Evolutionary conservation across 2,888 invertebrate genomes (phyloP).

Genomic region (Scaptomyza tumidula): DNA sequence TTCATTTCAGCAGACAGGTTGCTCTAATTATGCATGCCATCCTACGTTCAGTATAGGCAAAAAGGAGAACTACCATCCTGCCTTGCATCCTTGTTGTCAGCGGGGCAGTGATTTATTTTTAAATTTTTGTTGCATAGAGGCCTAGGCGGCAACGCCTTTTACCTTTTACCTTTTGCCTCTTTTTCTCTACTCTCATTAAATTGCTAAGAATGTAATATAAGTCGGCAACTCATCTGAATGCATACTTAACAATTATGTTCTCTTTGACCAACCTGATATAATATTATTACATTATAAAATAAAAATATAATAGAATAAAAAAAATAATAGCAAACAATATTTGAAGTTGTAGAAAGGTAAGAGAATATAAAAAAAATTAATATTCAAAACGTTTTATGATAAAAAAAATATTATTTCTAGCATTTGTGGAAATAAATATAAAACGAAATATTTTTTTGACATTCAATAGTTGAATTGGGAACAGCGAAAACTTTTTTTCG

Average conservation of each 20-base stretch:
- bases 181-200: conserved; percentile 6
- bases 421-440: too few species aligned
- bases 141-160: conserved; percentile 11
- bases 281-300: too few species aligned
- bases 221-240: not conserved
- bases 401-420: too few species aligned
- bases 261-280: too few species aligned
- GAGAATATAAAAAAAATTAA: too few species aligned
- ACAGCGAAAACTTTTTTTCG: too few species aligned
- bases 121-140: conserved; percentile 33
- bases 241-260: not conserved
- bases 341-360: too few species aligned
- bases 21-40: conserved; percentile 70
- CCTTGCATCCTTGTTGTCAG: conserved; percentile 6
- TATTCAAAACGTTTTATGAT: too few species aligned
- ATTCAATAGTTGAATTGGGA: too few species aligned
- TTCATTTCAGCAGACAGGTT: conserved; percentile 70
- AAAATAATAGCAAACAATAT: too few species aligned
- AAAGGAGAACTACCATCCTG: not conserved
- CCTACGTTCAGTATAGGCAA: conserved; percentile 6
- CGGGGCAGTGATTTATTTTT: conserved; percentile 35
- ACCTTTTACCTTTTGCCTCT: not conserved
- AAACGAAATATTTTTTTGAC: too few species aligned
- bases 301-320: too few species aligned
- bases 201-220: not conserved